Base-by-base conservation (phyloP, 2,888 invertebrate genomes). In the Linyphia triangularis region DNA sequence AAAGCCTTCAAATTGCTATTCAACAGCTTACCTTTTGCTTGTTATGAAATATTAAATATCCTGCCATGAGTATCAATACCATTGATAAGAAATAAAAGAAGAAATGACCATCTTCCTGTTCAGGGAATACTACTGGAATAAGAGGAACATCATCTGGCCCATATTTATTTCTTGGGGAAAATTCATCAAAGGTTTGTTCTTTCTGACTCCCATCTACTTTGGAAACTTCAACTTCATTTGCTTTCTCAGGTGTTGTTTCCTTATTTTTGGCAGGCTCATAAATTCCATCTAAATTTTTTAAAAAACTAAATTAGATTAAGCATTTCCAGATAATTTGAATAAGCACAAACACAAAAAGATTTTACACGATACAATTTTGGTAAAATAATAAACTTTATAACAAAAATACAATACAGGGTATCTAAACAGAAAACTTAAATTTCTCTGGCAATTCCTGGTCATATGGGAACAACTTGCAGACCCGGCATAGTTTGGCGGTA, bases 11-110 rank as follows among this genome's bases (percentile, higher is more conserved):
- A n/a, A n/a, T n/a, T n/a, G n/a, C n/a, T n/a, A n/a, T n/a, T n/a
- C n/a, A n/a, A n/a, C n/a, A n/a, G n/a, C n/a, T n/a, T 92, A 94
- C 94, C 93, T 94, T 95, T 91, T 95, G 94, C 91, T 95, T 95
- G 91, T 95, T 95, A 91, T 94, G 94, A 91, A 93, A 93, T 24
- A 94, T 93, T 16, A 96, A 93, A 91, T 96, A 96, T 65, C 94
- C 94, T 67, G 94, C 92, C 61, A 95, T 94, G 90, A 94, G 94
- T 16, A 95, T 91, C 24, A 95, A 93, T 90, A 95, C 94, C 90
- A 95, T 93, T 13, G 95, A 93, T 90, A 95, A 93, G 92, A 96
- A 95, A 92, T 95, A 96, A 0, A 94, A 94, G 92, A 96, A 95
- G 92, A 95, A 95, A 91, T 95, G 95, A 0, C 95, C 95, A 90